Base-by-base conservation (phyloP, 30 jellyfish, hydroid and myxozoan genomes). In the Aurelia sp. region DNA sequence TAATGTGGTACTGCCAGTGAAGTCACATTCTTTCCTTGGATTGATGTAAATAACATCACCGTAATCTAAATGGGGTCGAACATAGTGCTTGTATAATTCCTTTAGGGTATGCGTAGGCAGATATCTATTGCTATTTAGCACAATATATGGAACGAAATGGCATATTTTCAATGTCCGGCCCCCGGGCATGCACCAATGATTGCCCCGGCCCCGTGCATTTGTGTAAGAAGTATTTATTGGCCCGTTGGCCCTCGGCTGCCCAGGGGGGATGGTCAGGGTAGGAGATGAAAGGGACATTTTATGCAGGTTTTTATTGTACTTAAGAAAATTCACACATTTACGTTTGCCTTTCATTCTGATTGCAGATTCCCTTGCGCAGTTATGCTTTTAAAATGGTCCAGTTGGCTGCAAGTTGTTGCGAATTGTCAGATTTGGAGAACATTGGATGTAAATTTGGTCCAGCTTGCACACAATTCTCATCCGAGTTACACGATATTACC, bases 351-450 rank as follows among this genome's bases (percentile, higher is more conserved):
- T 60, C 35, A 13, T 40, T 4, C n/a, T 41, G 5, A 50, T 16
- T 55, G 72, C 51, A 84, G 93, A 84, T 70, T 27, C 88, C 82
- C 13, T 24, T 84, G 76, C 77, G 85, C 31, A 18, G 75, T 38
- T 24, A 24, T 44, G 82, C 64, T 18, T 84, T 73, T 76, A 11
- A 73, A n/a, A 33, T 84, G 72, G 38, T 72, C 8, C 80, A 63
- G 15, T 53, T 84, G 20, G 82, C 76, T 17, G 87, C 83, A 7
- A 80, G 78, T 18, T 57, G 93, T 51, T 84, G 93, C 51, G 81
- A 84, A 81, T 1, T 84, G 67, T 72, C 76, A 17, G 93, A 84
- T 76, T 21, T 72, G 61, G 20, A 30, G 15, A 24, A 52, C 38
- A 65, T 84, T 22, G 53, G 76, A 4, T 21, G 72, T 9, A 74